These are phyloP conservation scores for Centropus unirufus DNA, from an alignment of 2,113 vertebrate species.

Conservation along the genomic window DNA sequence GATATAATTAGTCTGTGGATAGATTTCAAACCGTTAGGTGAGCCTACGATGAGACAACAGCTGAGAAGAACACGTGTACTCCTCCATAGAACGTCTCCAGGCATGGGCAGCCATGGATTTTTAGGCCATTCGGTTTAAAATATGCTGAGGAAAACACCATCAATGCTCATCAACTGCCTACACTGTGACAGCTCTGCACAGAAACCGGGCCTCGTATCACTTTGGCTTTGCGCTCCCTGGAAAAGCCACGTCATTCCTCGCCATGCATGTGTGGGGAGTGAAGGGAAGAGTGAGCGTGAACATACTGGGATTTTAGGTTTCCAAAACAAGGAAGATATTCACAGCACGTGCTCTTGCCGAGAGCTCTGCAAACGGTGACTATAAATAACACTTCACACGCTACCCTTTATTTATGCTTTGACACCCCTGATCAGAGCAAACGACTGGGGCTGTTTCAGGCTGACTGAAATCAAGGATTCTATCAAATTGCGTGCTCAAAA, in stretches of 20 bases:
- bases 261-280: neutral
- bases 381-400: neutral
- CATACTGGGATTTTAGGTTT: neutral
- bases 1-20: neutral
- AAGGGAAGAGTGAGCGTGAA: neutral
- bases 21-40: neutral
- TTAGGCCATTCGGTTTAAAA: neutral
- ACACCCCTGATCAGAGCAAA: rapidly evolving
- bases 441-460: neutral
- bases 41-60: neutral
- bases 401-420: neutral
- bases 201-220: neutral
- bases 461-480: neutral
- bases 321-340: neutral
- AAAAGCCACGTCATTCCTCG: neutral
- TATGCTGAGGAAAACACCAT: neutral
- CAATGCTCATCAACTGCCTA: neutral
- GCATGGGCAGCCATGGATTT: neutral
- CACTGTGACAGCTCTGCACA: neutral
- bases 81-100: neutral
- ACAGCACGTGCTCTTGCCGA: neutral
- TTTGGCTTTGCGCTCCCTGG: neutral
- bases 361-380: neutral
- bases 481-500: rapidly evolving
- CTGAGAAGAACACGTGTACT: neutral